phyloP scores from a whole-genome alignment of 2,888 invertebrate genomes.

The Meloe dianella region DNA sequence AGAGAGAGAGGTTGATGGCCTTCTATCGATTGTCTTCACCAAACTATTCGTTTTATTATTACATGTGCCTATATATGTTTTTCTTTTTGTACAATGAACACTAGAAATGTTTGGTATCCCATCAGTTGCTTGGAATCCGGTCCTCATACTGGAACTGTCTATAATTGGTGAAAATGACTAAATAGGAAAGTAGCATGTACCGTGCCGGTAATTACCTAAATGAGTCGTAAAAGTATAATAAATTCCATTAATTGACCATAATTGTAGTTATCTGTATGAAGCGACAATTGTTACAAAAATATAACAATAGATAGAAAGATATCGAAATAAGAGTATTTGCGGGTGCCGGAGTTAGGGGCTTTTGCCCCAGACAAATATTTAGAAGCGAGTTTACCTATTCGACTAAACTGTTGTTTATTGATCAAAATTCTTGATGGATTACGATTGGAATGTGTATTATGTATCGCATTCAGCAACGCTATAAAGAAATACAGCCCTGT shows the following conservation, averaged over 20 bases:
- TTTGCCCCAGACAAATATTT: too few relatives aligned
- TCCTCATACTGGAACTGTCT: conserved; percentile 9
- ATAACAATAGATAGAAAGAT: background rate
- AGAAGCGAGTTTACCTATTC: background rate
- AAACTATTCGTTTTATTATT: conserved; percentile 4
- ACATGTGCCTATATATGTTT: background rate
- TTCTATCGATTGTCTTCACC: conserved; percentile 4
- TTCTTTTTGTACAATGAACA: background rate
- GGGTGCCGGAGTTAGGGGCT: too few relatives aligned
- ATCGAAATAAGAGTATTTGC: background rate
- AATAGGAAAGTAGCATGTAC: conserved; percentile 29
- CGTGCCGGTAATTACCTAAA: conserved; percentile 31
- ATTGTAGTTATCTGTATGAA: conserved; percentile 15
- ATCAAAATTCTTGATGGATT: background rate
- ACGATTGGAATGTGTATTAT: background rate
- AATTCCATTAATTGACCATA: conserved; percentile 33
- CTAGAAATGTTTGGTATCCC: conserved; percentile 3
- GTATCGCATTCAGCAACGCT: background rate
- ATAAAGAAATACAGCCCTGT: background rate
- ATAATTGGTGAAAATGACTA: conserved; percentile 33
- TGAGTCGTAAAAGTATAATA: conserved; percentile 31
- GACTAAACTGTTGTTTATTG: background rate
- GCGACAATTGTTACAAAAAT: conserved; percentile 25
- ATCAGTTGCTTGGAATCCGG: background rate
- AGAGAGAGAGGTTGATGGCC: conserved; percentile 3